These are phyloP conservation scores for Platycheirus rosarum DNA, from an alignment of 2,888 invertebrate genomes.

Conservation along the genomic window DNA sequence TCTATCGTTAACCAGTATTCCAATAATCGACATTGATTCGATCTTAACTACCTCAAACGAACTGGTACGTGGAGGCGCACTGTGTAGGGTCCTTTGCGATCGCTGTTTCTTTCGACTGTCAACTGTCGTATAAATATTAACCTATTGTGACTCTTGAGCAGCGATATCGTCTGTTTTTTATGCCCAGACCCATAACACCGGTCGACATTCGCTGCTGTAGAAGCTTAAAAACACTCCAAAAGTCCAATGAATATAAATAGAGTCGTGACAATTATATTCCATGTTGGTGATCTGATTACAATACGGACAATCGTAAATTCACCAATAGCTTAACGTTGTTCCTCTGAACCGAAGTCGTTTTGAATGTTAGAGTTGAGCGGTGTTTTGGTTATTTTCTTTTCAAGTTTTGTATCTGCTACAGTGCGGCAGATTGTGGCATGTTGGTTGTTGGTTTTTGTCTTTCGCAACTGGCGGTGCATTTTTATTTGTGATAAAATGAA, in stretches of 20 bases:
- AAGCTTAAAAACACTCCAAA: background rate
- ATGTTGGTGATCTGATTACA: conserved; percentile 69
- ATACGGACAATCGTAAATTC: conserved; percentile 63
- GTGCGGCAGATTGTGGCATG: background rate
- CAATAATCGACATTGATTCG: conserved; percentile 61
- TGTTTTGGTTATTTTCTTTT: conserved; percentile 6
- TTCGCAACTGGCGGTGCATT: conserved; percentile 13
- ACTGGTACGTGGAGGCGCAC: conserved; percentile 25
- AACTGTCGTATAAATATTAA: conserved; percentile 52
- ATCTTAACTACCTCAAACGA: conserved; percentile 44
- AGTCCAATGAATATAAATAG: conserved; percentile 61
- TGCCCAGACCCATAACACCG: background rate
- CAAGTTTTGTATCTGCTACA: background rate
- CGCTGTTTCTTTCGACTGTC: no score
- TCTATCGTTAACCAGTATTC: conserved; percentile 21
- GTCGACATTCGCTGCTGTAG: no score
- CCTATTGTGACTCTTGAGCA: conserved; percentile 33
- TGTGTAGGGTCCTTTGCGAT: conserved; percentile 33
- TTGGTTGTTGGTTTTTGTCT: background rate
- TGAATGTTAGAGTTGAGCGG: conserved; percentile 8
- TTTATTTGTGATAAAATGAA: conserved; percentile 21
- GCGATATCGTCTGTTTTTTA: conserved; percentile 5
- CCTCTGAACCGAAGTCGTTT: conserved; percentile 1
- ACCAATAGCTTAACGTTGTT: conserved; percentile 45
- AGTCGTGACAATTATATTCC: conserved; percentile 72